phyloP scores from a whole-genome alignment of 2,113 vertebrate species.

The Patagioenas fasciata region DNA sequence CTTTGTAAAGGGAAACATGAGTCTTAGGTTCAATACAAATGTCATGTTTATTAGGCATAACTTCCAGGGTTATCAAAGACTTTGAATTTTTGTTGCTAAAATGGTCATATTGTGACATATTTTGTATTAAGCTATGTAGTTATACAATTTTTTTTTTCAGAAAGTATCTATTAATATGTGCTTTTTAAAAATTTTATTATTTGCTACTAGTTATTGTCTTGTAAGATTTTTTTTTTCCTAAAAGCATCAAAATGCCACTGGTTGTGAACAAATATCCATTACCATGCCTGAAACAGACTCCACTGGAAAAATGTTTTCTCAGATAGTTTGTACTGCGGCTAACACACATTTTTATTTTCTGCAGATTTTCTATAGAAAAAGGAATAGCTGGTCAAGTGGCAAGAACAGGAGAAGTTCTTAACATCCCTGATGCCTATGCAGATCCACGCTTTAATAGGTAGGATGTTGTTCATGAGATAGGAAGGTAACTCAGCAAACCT shows the following conservation, averaged over 20 bases:
- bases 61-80: background rate
- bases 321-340: background rate
- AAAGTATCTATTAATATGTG: background rate
- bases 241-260: background rate
- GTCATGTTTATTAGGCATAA: background rate
- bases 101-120: background rate
- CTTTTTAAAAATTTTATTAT: background rate
- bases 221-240: conserved; percentile 27
- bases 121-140: background rate
- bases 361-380: conserved; percentile 98
- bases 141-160: background rate
- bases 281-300: background rate
- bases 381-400: conserved; percentile 98
- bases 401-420: conserved; percentile 95
- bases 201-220: background rate
- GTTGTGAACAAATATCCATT: background rate
- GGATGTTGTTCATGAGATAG: background rate
- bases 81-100: background rate
- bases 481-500: background rate
- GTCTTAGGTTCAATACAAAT: background rate
- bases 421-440: conserved; percentile 98
- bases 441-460: conserved; percentile 99
- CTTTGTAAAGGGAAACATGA: background rate
- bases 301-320: background rate
- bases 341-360: background rate